These are phyloP conservation scores for Phenganax stokvisi DNA, from an alignment of 92 coral and sea anemone species.

Conservation along the genomic window DNA sequence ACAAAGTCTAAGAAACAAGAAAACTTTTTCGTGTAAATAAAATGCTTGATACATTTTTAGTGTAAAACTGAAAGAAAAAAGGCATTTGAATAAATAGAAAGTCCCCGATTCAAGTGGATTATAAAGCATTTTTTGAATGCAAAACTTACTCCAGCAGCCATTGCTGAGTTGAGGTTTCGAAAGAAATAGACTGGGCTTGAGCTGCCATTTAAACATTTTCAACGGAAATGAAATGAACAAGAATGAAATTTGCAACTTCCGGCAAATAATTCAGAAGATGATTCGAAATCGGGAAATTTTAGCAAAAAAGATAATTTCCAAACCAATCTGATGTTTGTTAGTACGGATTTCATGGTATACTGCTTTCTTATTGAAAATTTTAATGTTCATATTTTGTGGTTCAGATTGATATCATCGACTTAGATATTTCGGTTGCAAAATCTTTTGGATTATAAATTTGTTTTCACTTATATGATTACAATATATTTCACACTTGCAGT, in stretches of 20 bases:
- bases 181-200: slow-evolving; percentile 42
- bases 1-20: slow-evolving; percentile 65
- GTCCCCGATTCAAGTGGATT: slow-evolving; percentile 26
- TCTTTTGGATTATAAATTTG: too few relatives aligned
- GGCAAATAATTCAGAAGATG: not conserved
- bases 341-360: not conserved
- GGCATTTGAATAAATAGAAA: not conserved
- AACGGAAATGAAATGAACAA: slow-evolving; percentile 26
- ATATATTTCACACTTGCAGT: too few relatives aligned
- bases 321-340: not conserved
- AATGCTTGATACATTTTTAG: not conserved
- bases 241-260: not conserved
- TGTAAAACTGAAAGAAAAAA: not conserved
- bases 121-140: not conserved
- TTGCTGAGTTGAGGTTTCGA: slow-evolving; percentile 50
- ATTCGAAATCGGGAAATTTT: too few relatives aligned
- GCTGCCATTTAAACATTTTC: slow-evolving; percentile 27
- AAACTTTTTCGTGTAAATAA: slow-evolving; percentile 17
- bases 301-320: not conserved
- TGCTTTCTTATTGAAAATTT: too few relatives aligned
- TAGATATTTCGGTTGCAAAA: too few relatives aligned
- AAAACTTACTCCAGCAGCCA: slow-evolving; percentile 90
- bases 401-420: too few relatives aligned
- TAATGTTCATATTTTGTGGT: too few relatives aligned
- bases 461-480: too few relatives aligned